Conservation (phyloP, 2,113 vertebrate genomes). For the Phalacrocorax pelagicus region DNA sequence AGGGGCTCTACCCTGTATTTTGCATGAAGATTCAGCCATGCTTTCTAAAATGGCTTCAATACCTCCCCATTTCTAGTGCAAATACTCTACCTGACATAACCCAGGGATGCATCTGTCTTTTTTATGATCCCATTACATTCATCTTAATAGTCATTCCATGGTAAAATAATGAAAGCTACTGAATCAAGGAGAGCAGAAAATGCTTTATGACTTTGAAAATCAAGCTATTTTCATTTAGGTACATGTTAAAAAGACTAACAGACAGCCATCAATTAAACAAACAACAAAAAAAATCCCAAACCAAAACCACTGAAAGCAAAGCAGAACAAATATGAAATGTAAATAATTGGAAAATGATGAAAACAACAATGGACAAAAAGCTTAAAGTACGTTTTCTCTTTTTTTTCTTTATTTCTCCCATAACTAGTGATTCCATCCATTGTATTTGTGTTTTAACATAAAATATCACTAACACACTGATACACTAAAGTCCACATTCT, state of each 20-base stretch:
- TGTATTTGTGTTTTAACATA: background rate
- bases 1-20: background rate
- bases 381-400: background rate
- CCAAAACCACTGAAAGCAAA: background rate
- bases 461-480: background rate
- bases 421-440: background rate
- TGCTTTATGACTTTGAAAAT: background rate
- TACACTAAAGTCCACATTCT: background rate
- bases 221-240: background rate
- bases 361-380: background rate
- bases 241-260: background rate
- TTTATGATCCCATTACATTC: background rate
- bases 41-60: background rate
- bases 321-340: background rate
- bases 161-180: conserved; percentile 33
- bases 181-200: background rate
- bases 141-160: background rate
- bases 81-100: background rate
- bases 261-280: background rate
- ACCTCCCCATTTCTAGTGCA: background rate
- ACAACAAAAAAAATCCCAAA: background rate
- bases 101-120: background rate
- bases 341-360: background rate
- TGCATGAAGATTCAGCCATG: background rate
- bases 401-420: background rate